phyloP scores from a whole-genome alignment of 2,113 vertebrate species.

The Pimephales promelas region DNA sequence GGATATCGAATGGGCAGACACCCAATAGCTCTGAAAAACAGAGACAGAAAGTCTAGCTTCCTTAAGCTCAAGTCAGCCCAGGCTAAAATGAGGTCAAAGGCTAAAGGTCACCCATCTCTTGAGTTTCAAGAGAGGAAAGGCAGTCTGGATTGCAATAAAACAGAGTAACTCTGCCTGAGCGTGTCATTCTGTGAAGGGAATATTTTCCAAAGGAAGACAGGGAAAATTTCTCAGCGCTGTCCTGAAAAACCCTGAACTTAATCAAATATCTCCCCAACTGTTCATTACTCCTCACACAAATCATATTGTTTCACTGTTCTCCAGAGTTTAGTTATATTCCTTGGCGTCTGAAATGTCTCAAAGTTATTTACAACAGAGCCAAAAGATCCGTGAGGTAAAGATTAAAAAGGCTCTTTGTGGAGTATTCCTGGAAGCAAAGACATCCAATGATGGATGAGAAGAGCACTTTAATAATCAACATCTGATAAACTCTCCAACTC shows the following conservation, averaged over 20 bases:
- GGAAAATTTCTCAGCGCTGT: not conserved
- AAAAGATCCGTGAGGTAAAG: slow-evolving; percentile 38
- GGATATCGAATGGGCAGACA: slow-evolving; percentile 49
- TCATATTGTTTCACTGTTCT: slow-evolving; percentile 65
- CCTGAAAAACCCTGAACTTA: slow-evolving; percentile 55
- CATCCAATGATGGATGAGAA: slow-evolving; percentile 20
- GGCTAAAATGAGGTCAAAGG: slow-evolving; percentile 70
- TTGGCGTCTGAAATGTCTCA: slow-evolving; percentile 53
- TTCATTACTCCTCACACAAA: slow-evolving; percentile 74
- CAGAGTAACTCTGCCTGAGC: slow-evolving; percentile 40
- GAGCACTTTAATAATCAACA: not conserved
- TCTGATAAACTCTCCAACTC: slow-evolving; percentile 13
- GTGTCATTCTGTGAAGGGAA: slow-evolving; percentile 15
- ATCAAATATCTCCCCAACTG: slow-evolving; percentile 69
- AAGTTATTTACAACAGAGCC: slow-evolving; percentile 54
- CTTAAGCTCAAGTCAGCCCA: slow-evolving; percentile 59
- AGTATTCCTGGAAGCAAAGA: slow-evolving; percentile 16
- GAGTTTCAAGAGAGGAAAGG: slow-evolving; percentile 71
- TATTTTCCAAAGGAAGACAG: slow-evolving; percentile 28
- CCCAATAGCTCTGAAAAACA: slow-evolving; percentile 54
- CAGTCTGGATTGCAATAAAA: slow-evolving; percentile 64
- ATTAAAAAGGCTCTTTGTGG: not conserved
- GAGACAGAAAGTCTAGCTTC: slow-evolving; percentile 75
- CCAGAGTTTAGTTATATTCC: slow-evolving; percentile 58
- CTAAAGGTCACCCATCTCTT: slow-evolving; percentile 67